phyloP scores from a whole-genome alignment of 2,888 invertebrate genomes.

The Aquatica leii region DNA sequence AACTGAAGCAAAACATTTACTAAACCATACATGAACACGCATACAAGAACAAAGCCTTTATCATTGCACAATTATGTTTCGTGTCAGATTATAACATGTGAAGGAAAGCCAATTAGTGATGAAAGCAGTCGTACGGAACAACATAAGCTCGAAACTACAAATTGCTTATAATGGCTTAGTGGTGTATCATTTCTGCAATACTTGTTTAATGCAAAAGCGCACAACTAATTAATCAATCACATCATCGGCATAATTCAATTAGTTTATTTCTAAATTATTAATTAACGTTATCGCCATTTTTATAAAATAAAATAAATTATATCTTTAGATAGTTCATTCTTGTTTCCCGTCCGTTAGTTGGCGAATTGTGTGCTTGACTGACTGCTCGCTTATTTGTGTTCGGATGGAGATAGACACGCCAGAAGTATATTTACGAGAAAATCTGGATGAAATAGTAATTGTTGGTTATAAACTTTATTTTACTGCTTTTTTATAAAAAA shows the following conservation, averaged over 20 bases:
- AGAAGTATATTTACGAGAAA: constrained; percentile 33
- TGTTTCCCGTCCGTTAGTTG: constrained; percentile 33
- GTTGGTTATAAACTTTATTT: no score
- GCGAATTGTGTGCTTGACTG: constrained; percentile 32
- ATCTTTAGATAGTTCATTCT: constrained; percentile 31
- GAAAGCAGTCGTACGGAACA: constrained; percentile 57
- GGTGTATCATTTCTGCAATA: constrained; percentile 45
- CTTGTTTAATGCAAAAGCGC: constrained; percentile 14
- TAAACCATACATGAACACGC: constrained; percentile 42
- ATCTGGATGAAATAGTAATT: constrained; percentile 30
- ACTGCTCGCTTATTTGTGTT: constrained; percentile 35
- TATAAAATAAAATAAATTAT: constrained; percentile 30
- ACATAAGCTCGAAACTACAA: constrained; percentile 49
- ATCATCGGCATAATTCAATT: neutral
- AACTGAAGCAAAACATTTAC: constrained; percentile 36
- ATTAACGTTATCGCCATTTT: constrained; percentile 1
- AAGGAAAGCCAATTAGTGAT: constrained; percentile 60
- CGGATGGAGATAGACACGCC: constrained; percentile 32
- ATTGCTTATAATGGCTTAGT: constrained; percentile 46
- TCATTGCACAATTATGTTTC: constrained; percentile 60
- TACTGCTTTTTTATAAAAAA: no score
- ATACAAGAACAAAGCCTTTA: constrained; percentile 56
- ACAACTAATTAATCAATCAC: constrained; percentile 6
- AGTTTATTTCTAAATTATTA: no score
- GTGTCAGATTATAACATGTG: constrained; percentile 60